A percentile compares a stretch with the other conserved stretches of the same genome.
phyloP scores from a whole-genome alignment of 2,797 vertebrate genomes.

The Sparus aurata region DNA sequence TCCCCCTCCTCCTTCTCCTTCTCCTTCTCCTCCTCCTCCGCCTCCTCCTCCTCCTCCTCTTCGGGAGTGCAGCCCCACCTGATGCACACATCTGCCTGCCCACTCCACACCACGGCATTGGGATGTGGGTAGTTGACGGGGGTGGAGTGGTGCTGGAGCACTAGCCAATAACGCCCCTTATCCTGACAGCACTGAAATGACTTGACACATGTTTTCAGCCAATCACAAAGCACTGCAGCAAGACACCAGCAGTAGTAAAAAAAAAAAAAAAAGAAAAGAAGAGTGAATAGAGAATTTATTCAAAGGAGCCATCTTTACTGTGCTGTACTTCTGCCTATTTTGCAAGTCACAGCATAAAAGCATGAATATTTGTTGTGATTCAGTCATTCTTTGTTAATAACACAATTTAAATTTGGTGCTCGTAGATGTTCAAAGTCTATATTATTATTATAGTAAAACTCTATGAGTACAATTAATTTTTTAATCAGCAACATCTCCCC shows the following conservation, averaged over 20 bases:
- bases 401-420: neutral
- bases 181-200: constrained; percentile 70
- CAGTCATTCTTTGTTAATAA: neutral
- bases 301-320: constrained; percentile 33
- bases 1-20: constrained; percentile 25
- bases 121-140: constrained; percentile 53
- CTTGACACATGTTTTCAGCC: constrained; percentile 75
- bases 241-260: constrained; percentile 70
- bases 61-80: constrained; percentile 65
- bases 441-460: neutral
- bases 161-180: constrained; percentile 75
- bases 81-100: constrained; percentile 66
- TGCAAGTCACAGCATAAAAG: neutral
- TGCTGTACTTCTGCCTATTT: constrained; percentile 32
- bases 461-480: neutral
- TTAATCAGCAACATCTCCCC: constrained; percentile 5
- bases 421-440: neutral
- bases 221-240: constrained; percentile 85
- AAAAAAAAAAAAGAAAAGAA: constrained; percentile 16
- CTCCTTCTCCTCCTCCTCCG: constrained; percentile 25
- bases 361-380: neutral
- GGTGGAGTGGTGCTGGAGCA: constrained; percentile 46
- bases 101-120: constrained; percentile 52
- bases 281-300: constrained; percentile 49
- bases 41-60: constrained; percentile 27